Base-by-base conservation (phyloP, 2,888 invertebrate genomes). In the Synergus umbraculus region DNA sequence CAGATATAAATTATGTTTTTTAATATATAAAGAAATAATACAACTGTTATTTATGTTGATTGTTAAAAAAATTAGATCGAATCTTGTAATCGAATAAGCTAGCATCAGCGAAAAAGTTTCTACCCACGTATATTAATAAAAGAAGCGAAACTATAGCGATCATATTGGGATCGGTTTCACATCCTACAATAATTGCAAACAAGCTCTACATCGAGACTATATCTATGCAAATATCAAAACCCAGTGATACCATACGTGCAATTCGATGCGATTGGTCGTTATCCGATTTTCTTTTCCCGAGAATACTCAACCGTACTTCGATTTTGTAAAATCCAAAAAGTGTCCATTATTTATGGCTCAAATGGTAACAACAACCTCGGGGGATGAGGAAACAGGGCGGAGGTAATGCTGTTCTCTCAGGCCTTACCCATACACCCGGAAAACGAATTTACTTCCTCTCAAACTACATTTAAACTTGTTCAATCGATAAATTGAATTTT, bases 241-340 rank as follows among this genome's bases (percentile, higher is more conserved):
- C 8, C 69, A 29, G 7, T 66, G 66, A 43, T 66, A 44, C 66
- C n/a, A 66, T 66, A 18, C 44, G 15, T 29, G 22, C 10, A 49
- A 69, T 49, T 29, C 29, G 49, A 29, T n/a, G 73, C 37, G 29
- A 29, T 73, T 29, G 49, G 73, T n/a, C 15, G 37, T 73, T 73
- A 73, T 73, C 73, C n/a, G 73, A 73, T 73, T 73, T 73, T 54
- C 54, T 54, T 49, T 73, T 73, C 37, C n/a, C n/a, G n/a, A 9
- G 37, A n/a, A 54, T 9, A 13, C 49, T 73, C 54, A 46, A 37
- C n/a, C 49, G n/a, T 37, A 54, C 37, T 69, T 69, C 49, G 18
- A 13, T 54, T 8, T 37, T 37, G 10, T 8, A 15, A 69, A 69
- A 69, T 8, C 46, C 9, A 73, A 41, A 73, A 73, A 73, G 37